These are phyloP conservation scores for Manis pentadactyla DNA, from an alignment of 2,797 vertebrate genomes.

Conservation along the genomic window DNA sequence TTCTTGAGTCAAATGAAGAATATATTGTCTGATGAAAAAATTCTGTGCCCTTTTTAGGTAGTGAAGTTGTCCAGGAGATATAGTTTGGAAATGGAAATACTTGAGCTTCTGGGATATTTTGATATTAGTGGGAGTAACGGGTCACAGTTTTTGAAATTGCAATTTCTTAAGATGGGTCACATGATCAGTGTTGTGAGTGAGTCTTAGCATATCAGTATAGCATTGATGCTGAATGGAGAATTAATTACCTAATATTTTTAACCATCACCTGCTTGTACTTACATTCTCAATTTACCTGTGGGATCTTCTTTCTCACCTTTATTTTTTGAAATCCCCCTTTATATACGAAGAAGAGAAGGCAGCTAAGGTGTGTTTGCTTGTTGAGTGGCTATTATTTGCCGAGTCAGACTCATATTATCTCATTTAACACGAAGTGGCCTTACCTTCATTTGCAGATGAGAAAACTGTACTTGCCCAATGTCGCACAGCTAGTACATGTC, in stretches of 20 bases:
- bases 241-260: constrained; percentile 43
- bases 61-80: constrained; percentile 6
- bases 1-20: not conserved
- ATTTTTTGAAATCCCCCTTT: not conserved
- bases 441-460: not conserved
- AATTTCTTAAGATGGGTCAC: not conserved
- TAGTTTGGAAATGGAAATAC: constrained; percentile 16
- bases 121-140: not conserved
- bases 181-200: not conserved
- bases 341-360: not conserved
- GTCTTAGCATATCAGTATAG: not conserved
- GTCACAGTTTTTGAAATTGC: constrained; percentile 33
- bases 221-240: not conserved
- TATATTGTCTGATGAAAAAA: constrained; percentile 17
- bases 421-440: not conserved
- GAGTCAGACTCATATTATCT: not conserved
- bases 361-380: not conserved
- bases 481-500: not conserved
- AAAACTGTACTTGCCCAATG: not conserved
- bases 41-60: constrained; percentile 39
- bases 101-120: constrained; percentile 32
- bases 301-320: not conserved
- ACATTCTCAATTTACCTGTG: not conserved
- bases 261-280: not conserved
- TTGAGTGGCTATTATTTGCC: not conserved